Evolutionary conservation across 2,113 vertebrate genomes (phyloP).

Genomic region (Hassar affinis): DNA sequence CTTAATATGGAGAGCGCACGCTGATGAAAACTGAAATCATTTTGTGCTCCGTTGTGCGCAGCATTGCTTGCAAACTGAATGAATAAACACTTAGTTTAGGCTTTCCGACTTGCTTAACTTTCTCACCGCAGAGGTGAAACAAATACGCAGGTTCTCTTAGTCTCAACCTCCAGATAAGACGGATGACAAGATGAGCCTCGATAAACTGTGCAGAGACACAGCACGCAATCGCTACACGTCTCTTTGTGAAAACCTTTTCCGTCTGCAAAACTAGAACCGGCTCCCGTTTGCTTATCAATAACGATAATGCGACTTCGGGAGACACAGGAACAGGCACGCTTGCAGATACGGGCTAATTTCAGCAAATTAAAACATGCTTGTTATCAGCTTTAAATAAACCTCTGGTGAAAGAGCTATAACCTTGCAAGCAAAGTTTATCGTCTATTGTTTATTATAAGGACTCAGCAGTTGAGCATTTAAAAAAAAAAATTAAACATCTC

Average conservation of each 20-base stretch:
- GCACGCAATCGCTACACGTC: neutral
- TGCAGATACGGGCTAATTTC: slow-evolving; percentile 33
- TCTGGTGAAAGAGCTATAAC: neutral
- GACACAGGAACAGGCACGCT: slow-evolving; percentile 30
- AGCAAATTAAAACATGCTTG: neutral
- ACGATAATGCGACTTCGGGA: slow-evolving; percentile 35
- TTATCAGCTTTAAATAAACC: slow-evolving; percentile 1
- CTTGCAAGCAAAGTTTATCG: neutral
- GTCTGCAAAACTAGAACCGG: neutral
- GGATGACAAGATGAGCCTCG: neutral
- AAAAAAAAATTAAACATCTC: neutral
- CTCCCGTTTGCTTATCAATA: slow-evolving; percentile 34
- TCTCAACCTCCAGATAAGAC: slow-evolving; percentile 6
- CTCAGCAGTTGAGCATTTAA: neutral
- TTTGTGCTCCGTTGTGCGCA: slow-evolving; percentile 49
- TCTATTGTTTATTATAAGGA: neutral
- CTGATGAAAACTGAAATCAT: slow-evolving; percentile 51
- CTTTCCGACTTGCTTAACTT: slow-evolving; percentile 24
- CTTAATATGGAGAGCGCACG: slow-evolving; percentile 50
- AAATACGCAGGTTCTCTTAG: neutral
- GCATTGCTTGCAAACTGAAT: slow-evolving; percentile 39
- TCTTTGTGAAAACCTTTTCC: neutral
- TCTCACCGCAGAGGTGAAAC: slow-evolving; percentile 2
- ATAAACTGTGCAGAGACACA: slow-evolving; percentile 24
- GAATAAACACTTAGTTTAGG: slow-evolving; percentile 29